Evolutionary conservation across 92 coral and sea anemone genomes (phyloP).

Genomic region (Epizoanthus scotinus): DNA sequence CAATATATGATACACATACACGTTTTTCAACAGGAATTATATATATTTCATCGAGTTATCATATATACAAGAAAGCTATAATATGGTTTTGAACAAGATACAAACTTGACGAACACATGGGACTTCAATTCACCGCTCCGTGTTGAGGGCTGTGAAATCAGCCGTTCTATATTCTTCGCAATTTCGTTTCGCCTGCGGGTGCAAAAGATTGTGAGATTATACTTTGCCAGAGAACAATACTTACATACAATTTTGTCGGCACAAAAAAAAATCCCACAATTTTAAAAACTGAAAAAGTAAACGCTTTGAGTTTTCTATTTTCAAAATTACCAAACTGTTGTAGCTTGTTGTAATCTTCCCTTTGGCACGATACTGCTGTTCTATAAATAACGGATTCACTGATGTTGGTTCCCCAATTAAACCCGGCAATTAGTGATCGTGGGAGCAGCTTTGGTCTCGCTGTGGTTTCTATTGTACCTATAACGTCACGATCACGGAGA

Average conservation of each 20-base stretch:
- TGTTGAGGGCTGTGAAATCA: too few relatives aligned
- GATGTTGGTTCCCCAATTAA: not conserved
- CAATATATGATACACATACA: too few relatives aligned
- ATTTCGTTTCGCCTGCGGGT: constrained; percentile 1
- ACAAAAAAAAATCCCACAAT: not conserved
- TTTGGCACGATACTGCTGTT: constrained; percentile 1
- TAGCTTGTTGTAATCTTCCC: not conserved
- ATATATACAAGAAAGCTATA: too few relatives aligned
- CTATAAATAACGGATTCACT: not conserved
- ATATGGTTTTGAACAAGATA: too few relatives aligned
- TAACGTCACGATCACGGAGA: constrained; percentile 9
- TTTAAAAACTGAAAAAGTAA: not conserved
- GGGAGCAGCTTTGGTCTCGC: not conserved
- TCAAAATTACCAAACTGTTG: not conserved
- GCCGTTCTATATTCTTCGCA: not conserved
- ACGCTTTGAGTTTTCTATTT: not conserved
- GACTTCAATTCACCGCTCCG: too few relatives aligned
- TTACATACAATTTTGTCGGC: not conserved
- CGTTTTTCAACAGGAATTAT: too few relatives aligned
- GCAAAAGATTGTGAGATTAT: not conserved
- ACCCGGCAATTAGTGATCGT: not conserved
- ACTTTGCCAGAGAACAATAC: not conserved
- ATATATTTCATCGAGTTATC: too few relatives aligned
- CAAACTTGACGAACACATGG: too few relatives aligned
- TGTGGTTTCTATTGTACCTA: not conserved